phyloP scores from a whole-genome alignment of 2,113 vertebrate species.

The Sterrhoptilus dennistouni region DNA sequence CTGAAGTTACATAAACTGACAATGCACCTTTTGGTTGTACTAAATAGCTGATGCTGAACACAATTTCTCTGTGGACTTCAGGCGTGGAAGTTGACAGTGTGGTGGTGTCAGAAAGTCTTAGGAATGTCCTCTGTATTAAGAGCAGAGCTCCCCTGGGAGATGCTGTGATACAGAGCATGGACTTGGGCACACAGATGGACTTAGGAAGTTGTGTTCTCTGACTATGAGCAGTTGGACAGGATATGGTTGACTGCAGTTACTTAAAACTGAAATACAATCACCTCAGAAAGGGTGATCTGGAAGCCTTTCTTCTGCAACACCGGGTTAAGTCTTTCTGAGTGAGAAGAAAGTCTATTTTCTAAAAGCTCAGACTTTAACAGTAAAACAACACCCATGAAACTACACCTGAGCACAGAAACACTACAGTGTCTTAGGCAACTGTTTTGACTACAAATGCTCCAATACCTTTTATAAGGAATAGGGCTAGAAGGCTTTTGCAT shows the following conservation, averaged over 20 bases:
- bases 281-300: constrained; percentile 35
- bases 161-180: background rate
- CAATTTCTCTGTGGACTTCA: background rate
- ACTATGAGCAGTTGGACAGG: constrained; percentile 29
- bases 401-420: background rate
- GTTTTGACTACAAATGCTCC: background rate
- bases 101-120: background rate
- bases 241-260: constrained; percentile 27
- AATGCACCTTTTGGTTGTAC: background rate
- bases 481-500: background rate
- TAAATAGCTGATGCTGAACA: background rate
- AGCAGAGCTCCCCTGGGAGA: background rate
- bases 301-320: constrained; percentile 34
- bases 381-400: background rate
- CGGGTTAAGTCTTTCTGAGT: background rate
- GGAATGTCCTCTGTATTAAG: background rate
- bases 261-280: constrained; percentile 37
- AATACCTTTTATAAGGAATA: background rate
- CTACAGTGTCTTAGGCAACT: background rate
- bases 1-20: background rate
- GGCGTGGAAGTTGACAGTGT: background rate
- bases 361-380: background rate
- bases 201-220: constrained; percentile 42
- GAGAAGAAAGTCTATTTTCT: background rate
- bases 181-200: background rate